A percentile compares a stretch with the other conserved stretches of the same genome.
phyloP scores from a whole-genome alignment of 53 echinoderm and acorn worm species.

The Holothuria leucospilota region DNA sequence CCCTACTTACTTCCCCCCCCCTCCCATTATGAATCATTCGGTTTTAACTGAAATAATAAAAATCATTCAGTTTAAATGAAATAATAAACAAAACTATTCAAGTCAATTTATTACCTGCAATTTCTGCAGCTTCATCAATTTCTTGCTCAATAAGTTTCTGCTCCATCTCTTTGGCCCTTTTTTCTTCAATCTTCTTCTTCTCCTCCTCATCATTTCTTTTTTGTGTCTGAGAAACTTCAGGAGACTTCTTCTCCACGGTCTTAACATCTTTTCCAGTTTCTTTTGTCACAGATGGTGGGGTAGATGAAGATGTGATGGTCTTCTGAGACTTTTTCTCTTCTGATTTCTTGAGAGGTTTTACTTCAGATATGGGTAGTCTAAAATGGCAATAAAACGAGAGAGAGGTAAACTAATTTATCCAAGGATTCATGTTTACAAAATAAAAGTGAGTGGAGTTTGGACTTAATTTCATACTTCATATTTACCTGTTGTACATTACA shows the following conservation, averaged over 20 bases:
- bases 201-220: slow-evolving; percentile 64
- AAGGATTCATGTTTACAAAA: too few relatives aligned
- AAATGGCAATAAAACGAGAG: too few relatives aligned
- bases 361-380: neutral
- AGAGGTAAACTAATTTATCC: too few relatives aligned
- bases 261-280: neutral
- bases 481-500: too few relatives aligned
- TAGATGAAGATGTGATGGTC: slow-evolving; percentile 1
- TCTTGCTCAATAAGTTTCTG: slow-evolving; percentile 82
- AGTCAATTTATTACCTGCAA: slow-evolving; percentile 70
- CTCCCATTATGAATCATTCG: too few relatives aligned
- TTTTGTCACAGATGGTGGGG: neutral
- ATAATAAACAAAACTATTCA: too few relatives aligned
- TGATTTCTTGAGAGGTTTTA: neutral
- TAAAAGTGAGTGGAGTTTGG: too few relatives aligned
- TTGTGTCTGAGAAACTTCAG: slow-evolving; percentile 39
- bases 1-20: too few relatives aligned
- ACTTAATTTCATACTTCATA: too few relatives aligned
- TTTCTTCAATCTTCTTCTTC: slow-evolving; percentile 64
- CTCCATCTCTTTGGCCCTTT: slow-evolving; percentile 79
- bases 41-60: too few relatives aligned
- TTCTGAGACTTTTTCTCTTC: slow-evolving; percentile 5
- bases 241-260: slow-evolving; percentile 8
- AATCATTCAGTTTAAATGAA: too few relatives aligned
- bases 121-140: slow-evolving; percentile 86